Percentiles rank a stretch among this genome's conserved stretches.
Evolutionary conservation across 2,888 invertebrate species (phyloP).

Genomic region (Horisme vitalbata): DNA sequence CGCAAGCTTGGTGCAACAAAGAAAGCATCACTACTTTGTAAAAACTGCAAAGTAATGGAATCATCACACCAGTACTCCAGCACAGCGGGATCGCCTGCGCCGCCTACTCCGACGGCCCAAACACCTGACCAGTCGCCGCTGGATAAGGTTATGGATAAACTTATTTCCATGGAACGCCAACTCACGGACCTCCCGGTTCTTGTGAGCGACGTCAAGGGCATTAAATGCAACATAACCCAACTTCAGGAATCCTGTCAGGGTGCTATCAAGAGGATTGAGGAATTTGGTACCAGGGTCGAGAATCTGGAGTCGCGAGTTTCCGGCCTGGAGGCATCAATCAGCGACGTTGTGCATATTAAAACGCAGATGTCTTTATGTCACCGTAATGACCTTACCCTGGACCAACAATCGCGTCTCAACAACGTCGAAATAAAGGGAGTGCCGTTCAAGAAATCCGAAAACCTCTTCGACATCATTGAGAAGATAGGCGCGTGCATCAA

Average conservation of each 20-base stretch:
- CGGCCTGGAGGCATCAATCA: background rate
- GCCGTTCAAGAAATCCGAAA: constrained; percentile 4
- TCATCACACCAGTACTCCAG: too few species aligned
- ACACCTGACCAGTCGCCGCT: background rate
- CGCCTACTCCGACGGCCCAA: background rate
- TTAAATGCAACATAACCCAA: constrained; percentile 4
- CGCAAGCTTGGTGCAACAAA: constrained; percentile 5
- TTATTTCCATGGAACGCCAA: background rate
- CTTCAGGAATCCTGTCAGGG: background rate
- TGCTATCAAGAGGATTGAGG: background rate
- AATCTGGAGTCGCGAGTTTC: background rate
- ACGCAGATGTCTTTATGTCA: background rate
- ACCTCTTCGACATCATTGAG: constrained; percentile 1
- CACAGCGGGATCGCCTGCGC: background rate
- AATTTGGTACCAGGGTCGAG: background rate
- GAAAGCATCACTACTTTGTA: constrained; percentile 9
- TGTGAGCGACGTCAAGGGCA: constrained; percentile 4
- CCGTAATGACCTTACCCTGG: background rate
- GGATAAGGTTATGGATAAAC: background rate
- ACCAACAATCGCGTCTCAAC: constrained; percentile 2
- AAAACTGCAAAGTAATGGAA: background rate
- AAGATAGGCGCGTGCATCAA: background rate
- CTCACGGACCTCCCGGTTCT: constrained; percentile 8
- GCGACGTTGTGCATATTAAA: constrained; percentile 1
- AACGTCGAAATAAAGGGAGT: constrained; percentile 9